phyloP scores from a whole-genome alignment of 2,113 vertebrate species.

The Gadus macrocephalus region DNA sequence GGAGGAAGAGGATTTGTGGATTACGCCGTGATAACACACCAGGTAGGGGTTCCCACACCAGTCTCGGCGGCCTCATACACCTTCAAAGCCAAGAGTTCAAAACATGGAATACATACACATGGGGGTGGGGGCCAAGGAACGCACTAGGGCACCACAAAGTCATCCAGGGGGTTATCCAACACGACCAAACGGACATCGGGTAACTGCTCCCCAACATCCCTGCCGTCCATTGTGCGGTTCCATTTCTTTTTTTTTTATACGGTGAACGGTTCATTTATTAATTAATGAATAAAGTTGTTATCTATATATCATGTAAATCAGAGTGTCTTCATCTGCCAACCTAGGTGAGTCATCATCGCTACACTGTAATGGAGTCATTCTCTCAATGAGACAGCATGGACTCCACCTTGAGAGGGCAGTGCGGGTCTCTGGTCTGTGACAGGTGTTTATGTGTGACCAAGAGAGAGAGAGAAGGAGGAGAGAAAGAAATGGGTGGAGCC shows the following conservation, averaged over 20 bases:
- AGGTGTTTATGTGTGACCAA: constrained; percentile 12
- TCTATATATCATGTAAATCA: too few relatives aligned
- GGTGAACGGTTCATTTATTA: neutral
- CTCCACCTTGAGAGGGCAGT: neutral
- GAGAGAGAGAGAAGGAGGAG: neutral
- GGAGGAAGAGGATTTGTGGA: constrained; percentile 31
- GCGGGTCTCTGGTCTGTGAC: neutral
- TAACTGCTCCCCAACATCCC: too few relatives aligned
- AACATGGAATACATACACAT: too few relatives aligned
- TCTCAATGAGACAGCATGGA: too few relatives aligned
- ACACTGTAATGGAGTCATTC: neutral
- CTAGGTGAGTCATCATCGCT: neutral
- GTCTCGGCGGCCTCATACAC: too few relatives aligned
- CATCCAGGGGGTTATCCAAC: too few relatives aligned
- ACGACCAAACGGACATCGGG: too few relatives aligned
- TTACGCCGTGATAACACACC: constrained; percentile 57
- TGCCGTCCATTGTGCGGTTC: too few relatives aligned
- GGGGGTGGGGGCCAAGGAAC: too few relatives aligned
- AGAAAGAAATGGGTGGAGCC: neutral
- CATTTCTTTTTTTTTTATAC: neutral
- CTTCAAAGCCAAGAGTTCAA: too few relatives aligned
- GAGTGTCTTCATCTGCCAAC: neutral
- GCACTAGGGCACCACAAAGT: too few relatives aligned
- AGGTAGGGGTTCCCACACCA: constrained; percentile 49
- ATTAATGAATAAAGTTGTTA: neutral